Evolutionary conservation across 2,113 vertebrate species (phyloP), one percentile per base, ranked within the genome.

Genomic region (Hippopotamus amphibius): DNA sequence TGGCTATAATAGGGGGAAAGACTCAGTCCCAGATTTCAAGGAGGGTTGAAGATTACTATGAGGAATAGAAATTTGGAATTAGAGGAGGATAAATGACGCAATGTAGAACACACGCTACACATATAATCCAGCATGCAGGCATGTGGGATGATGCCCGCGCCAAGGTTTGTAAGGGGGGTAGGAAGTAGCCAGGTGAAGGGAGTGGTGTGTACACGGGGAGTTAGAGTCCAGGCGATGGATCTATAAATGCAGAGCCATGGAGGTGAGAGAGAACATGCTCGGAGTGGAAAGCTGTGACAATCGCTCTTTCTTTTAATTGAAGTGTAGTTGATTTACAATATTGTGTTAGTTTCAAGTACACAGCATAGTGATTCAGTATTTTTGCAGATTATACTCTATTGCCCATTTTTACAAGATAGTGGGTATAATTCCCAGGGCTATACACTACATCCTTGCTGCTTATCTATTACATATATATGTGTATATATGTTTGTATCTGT

Each of bases 131-230:
- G n/a, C n/a, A 48, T 5, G 5, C 5, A 66, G 15, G 33, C 11
- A 24, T 48, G 9, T 33, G 21, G 59, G 22, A 41, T 26, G 82
- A 24, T 28, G 16, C 22, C 13, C 46, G 30, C 33, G 26, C 24
- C 12, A 33, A 88, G 50, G 65, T 30, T 1, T 90, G 69, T 61
- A 28, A 53, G 63, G 37, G 22, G 13, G 11, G 16, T 2, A 57
- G 17, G 17, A 81, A 48, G 12, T 7, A 71, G 3, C 43, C 59
- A 37, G 41, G 6, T 19, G 63, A 68, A 65, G 41, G 28, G 55
- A 13, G 24, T 1, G 0, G 12, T 46, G 17, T 24, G 57, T 5
- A 11, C 19, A 2, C 6, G 7, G 0, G 8, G 41, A 79, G 43
- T 21, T 43, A 81, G 17, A 26, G 13, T 48, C 22, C 37, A 68